phyloP scores from a whole-genome alignment of 2,888 invertebrate species.

The Sarcophaga variegata region DNA sequence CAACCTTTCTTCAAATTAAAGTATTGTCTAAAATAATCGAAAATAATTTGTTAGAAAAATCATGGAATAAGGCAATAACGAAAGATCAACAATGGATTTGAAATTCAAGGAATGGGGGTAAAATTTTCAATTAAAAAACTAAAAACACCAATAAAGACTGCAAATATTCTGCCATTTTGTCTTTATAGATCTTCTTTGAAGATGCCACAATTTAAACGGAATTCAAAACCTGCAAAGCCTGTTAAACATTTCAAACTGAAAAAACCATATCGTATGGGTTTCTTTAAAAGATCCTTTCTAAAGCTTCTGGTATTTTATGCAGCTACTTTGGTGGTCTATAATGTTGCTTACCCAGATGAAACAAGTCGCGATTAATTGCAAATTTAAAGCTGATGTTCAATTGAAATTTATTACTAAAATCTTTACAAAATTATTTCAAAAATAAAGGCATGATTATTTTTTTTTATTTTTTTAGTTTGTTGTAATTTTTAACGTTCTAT shows the following conservation, averaged over 20 bases:
- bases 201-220: neutral
- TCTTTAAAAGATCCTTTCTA: constrained; percentile 41
- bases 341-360: neutral
- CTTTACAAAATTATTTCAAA: neutral
- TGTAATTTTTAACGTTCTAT: neutral
- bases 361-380: neutral
- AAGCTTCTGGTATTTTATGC: constrained; percentile 41
- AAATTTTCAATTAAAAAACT: no score
- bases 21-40: no score
- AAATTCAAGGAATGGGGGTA: no score
- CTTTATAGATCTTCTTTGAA: neutral
- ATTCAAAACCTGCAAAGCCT: neutral
- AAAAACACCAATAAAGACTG: no score
- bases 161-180: no score
- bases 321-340: neutral
- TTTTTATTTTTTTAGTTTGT: neutral
- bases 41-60: no score
- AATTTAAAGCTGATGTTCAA: no score
- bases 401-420: constrained; percentile 1
- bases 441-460: neutral
- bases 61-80: no score
- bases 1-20: no score
- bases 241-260: neutral
- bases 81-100: no score
- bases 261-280: constrained; percentile 43